Base-by-base conservation (phyloP, 2,797 vertebrate species). In the Rhinophrynus dorsalis region DNA sequence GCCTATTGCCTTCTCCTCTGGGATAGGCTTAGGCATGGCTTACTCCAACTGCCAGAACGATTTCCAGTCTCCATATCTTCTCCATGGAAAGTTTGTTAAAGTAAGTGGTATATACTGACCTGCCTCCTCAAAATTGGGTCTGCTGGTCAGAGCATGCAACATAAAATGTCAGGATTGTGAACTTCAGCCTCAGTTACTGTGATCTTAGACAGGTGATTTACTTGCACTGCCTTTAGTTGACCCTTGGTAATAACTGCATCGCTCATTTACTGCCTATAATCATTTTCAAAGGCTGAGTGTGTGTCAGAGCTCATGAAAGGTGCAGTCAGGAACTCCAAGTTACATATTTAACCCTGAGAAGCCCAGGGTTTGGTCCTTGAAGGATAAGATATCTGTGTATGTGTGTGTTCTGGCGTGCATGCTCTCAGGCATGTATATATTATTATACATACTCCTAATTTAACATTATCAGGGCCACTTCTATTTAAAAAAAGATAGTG, bases 41-140 rank as follows among this genome's bases (percentile, higher is more conserved):
- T 96, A 92, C 78, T 89, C 92, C 78, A 96, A 97, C 85, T 97
- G 96, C 83, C 95, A 96, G 67, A 91, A 94, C 21, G 94, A 96
- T 82, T 93, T 96, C 77, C 92, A 88, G 78, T 86, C 92, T 65
- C 93, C 92, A 0, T 91, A 94, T 77, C 90, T 96, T 79, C 89
- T 97, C 70, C 95, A 94, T 29, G 91, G 93, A 50, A 92, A 84
- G 78, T 87, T 88, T 81, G 91, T 95, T 73, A 95, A 96, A 88
- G 95, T 96, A 83, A 59, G 89, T 85, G 7, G n/a, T n/a, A n/a
- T n/a, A n/a, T n/a, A n/a, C n/a, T n/a, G n/a, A n/a, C n/a, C n/a
- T n/a, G n/a, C n/a, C n/a, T n/a, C n/a, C n/a, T n/a, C n/a, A n/a
- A n/a, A n/a, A n/a, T n/a, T n/a, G 12, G 35, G 3, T 37, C 35